Evolutionary conservation across 2,113 vertebrate species (phyloP).

Genomic region (Lates calcarifer): DNA sequence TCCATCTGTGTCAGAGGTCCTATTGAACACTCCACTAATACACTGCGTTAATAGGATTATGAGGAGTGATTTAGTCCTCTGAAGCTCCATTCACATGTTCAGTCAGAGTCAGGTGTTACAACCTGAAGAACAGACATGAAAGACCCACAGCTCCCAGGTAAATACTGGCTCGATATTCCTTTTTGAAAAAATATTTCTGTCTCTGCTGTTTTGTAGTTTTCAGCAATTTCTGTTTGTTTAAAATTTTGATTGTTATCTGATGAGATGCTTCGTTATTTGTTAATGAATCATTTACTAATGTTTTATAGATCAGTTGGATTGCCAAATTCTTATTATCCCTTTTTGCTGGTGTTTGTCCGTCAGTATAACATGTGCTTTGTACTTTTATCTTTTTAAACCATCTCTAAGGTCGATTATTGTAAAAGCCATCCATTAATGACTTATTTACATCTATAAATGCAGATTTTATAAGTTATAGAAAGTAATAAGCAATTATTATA

Average conservation of each 20-base stretch:
- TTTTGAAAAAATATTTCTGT: neutral
- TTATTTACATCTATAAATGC: neutral
- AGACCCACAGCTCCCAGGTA: slow-evolving; percentile 80
- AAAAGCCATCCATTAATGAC: neutral
- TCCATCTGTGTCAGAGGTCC: slow-evolving; percentile 28
- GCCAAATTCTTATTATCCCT: neutral
- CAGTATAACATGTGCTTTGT: neutral
- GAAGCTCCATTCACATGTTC: slow-evolving; percentile 51
- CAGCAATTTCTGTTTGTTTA: neutral
- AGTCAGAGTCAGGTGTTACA: slow-evolving; percentile 56
- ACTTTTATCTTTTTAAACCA: neutral
- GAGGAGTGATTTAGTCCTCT: slow-evolving; percentile 54
- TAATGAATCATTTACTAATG: neutral
- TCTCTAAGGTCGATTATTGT: neutral
- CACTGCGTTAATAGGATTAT: slow-evolving; percentile 82
- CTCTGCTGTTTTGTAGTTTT: neutral
- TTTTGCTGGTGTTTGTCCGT: neutral
- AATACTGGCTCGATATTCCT: neutral
- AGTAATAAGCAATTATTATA: neutral
- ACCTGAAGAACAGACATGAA: slow-evolving; percentile 74
- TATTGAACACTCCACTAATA: slow-evolving; percentile 69
- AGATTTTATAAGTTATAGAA: neutral
- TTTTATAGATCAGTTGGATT: neutral
- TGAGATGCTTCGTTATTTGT: neutral
- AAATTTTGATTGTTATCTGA: neutral